A percentile compares a stretch with the other conserved stretches of the same genome.
Evolutionary conservation across 2,888 invertebrate species (phyloP).

Genomic region (Epsilonema sp.): DNA sequence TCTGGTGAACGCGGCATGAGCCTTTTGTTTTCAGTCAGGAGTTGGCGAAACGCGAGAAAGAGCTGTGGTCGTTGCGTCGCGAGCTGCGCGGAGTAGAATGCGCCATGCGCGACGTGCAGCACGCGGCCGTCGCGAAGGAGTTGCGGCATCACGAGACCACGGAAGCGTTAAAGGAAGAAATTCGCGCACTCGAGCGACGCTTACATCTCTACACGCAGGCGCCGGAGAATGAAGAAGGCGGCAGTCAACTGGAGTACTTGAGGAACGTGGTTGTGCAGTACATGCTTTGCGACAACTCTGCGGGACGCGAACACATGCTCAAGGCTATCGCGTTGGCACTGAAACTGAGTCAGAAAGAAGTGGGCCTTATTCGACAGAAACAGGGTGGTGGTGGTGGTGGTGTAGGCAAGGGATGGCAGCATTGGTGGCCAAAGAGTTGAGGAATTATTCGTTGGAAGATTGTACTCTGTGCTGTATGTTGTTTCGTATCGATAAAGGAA

Average conservation of each 20-base stretch:
- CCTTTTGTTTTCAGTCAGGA: too few species aligned
- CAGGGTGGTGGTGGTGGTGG: too few species aligned
- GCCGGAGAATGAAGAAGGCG: too few species aligned
- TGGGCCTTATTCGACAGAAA: too few species aligned
- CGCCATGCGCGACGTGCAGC: constrained; percentile 2
- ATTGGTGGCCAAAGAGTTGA: too few species aligned
- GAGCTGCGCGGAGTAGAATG: constrained; percentile 23
- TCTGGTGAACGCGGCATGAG: too few species aligned
- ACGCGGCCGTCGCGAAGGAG: constrained; percentile 16
- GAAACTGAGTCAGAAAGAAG: constrained; percentile 53
- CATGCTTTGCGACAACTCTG: constrained; percentile 47
- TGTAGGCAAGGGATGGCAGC: too few species aligned
- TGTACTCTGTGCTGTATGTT: too few species aligned
- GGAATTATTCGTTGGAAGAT: too few species aligned
- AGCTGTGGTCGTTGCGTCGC: constrained; percentile 11
- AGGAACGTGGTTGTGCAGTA: constrained; percentile 72
- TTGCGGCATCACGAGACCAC: constrained; percentile 37
- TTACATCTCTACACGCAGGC: constrained; percentile 16
- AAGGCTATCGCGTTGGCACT: constrained; percentile 59
- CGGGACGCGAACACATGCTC: constrained; percentile 56
- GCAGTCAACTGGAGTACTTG: constrained; percentile 66
- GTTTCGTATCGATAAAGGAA: too few species aligned
- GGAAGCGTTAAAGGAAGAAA: constrained; percentile 40
- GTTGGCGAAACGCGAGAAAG: constrained; percentile 18
- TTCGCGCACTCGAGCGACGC: constrained; percentile 32